Conservation (phyloP, 2,888 invertebrate genomes). For the Nezara viridula region DNA sequence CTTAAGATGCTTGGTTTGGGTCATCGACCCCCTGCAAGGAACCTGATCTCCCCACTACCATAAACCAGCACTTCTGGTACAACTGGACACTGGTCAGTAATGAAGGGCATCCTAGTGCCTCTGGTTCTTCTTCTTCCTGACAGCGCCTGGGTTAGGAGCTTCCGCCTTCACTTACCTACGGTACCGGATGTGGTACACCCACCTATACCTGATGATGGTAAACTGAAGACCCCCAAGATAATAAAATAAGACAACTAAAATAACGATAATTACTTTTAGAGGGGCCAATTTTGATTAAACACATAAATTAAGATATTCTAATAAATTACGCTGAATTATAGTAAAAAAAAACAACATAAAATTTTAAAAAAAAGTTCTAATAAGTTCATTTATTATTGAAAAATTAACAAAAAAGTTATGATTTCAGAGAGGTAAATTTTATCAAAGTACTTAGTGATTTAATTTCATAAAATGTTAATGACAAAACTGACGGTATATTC, state of each 20-base stretch:
- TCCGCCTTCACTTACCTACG: constrained; percentile 59
- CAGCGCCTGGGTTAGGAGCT: constrained; percentile 44
- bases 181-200: constrained; percentile 71
- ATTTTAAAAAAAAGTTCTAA: background rate
- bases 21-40: constrained; percentile 43
- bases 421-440: no score
- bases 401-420: background rate
- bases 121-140: constrained; percentile 55
- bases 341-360: background rate
- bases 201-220: constrained; percentile 71
- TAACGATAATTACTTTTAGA: background rate
- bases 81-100: constrained; percentile 57
- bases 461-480: no score
- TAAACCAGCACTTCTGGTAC: constrained; percentile 47
- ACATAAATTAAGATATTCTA: background rate
- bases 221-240: constrained; percentile 62
- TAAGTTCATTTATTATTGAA: background rate
- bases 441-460: no score
- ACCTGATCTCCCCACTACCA: constrained; percentile 55
- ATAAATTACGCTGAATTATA: background rate
- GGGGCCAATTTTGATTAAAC: background rate
- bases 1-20: constrained; percentile 30
- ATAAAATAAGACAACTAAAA: background rate
- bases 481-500: no score
- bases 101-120: constrained; percentile 54